These are phyloP conservation scores for Homalodisca vitripennis DNA, from an alignment of 1,140 invertebrate species.

Conservation along the genomic window DNA sequence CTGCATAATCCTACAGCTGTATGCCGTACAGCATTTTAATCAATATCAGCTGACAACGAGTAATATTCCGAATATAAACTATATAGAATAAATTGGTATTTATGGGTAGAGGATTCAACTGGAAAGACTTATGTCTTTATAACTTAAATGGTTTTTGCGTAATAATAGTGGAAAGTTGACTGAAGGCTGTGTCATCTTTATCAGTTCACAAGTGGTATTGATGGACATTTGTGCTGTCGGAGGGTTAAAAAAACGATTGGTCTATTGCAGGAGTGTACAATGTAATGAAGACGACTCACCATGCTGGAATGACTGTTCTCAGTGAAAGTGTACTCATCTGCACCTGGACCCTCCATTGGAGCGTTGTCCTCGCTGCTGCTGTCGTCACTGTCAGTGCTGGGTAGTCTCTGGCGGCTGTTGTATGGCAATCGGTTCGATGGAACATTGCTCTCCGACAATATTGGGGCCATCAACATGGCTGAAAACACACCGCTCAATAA, in stretches of 20 bases:
- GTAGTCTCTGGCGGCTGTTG: conserved; percentile 36
- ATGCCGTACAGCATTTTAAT: too few species aligned
- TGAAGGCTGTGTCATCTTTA: too few species aligned
- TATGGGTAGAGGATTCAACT: background rate
- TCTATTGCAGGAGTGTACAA: background rate
- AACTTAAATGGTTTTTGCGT: too few species aligned
- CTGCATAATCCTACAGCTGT: background rate
- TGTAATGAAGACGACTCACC: conserved; percentile 21
- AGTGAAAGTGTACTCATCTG: conserved; percentile 46
- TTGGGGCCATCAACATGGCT: conserved; percentile 17
- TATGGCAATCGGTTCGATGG: conserved; percentile 34
- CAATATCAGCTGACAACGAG: too few species aligned
- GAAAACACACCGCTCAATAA: background rate
- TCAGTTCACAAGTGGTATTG: too few species aligned
- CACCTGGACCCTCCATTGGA: conserved; percentile 37
- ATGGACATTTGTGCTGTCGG: background rate
- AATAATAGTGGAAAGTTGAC: too few species aligned
- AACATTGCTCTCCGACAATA: conserved; percentile 26
- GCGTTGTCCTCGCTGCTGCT: conserved; percentile 36
- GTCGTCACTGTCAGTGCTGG: conserved; percentile 41
- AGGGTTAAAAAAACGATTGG: background rate
- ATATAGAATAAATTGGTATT: too few species aligned
- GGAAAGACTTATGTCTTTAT: background rate
- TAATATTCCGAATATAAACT: too few species aligned
- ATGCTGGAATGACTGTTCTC: conserved; percentile 44